phyloP scores from a whole-genome alignment of 2,797 vertebrate species.

The Esox lucius region DNA sequence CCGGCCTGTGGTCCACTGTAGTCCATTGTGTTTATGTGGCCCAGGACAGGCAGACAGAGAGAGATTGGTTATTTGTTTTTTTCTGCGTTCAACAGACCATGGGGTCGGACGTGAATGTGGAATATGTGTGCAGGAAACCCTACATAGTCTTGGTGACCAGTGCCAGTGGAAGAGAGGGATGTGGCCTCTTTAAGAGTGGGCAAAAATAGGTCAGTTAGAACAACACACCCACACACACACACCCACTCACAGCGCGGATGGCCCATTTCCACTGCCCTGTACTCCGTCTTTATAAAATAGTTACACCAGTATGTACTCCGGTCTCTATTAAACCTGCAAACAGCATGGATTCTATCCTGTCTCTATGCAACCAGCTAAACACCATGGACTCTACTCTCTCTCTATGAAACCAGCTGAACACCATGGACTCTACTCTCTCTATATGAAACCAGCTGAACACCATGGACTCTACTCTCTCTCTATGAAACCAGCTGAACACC shows the following conservation, averaged over 20 bases:
- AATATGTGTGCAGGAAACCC: background rate
- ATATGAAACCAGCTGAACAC: too few species aligned
- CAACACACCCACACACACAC: slow-evolving; percentile 25
- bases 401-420: too few species aligned
- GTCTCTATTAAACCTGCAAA: background rate
- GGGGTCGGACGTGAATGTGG: slow-evolving; percentile 2
- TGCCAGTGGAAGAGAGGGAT: slow-evolving; percentile 25
- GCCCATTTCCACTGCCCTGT: slow-evolving; percentile 42
- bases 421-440: too few species aligned
- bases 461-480: too few species aligned
- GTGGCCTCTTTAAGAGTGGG: slow-evolving; percentile 42
- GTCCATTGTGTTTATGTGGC: slow-evolving; percentile 23
- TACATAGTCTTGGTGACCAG: slow-evolving; percentile 30
- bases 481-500: too few species aligned
- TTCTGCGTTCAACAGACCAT: slow-evolving; percentile 13
- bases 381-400: too few species aligned
- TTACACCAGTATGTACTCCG: background rate
- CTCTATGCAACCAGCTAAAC: background rate
- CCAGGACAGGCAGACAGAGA: slow-evolving; percentile 12
- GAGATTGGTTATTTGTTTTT: slow-evolving; percentile 27
- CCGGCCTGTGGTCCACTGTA: slow-evolving; percentile 20
- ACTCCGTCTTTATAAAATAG: slow-evolving; percentile 5
- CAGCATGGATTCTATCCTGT: background rate
- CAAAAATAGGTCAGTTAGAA: slow-evolving; percentile 53
- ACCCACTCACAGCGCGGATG: slow-evolving; percentile 24